Evolutionary conservation across 92 coral and sea anemone genomes (phyloP), one percentile per base, ranked within the genome.

Genomic region (Diadumene lineata): DNA sequence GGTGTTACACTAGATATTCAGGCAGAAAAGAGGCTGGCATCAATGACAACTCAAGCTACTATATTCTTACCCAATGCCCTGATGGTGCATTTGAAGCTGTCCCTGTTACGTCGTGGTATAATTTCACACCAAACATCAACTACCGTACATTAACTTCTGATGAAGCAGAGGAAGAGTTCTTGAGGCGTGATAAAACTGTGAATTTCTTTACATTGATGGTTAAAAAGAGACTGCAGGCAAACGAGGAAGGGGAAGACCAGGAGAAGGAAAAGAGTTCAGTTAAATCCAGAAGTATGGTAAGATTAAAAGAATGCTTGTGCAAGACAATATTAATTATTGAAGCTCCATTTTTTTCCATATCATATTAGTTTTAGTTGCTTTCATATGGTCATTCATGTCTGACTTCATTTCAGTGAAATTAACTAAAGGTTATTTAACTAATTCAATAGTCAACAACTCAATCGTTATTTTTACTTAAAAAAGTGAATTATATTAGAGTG

Each of bases 1-100:
- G n/a, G n/a, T n/a, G n/a, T n/a, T n/a, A n/a, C n/a, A n/a, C n/a
- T 13, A 96, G 99, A 76, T 96, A 88, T 73, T 77, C 93, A 18
- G 99, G 99, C 1, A 87, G 88, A 10, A 96, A 92, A 73, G 97
- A 96, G 77, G 96, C 99, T 11, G 92, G 92, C 17, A 89, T 96
- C 31, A 83, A 87, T 60, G 96, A 91, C 64, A 96, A 96, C 72
- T 92, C 99, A 0, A 86, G 92, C 0, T 96, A 96, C 66, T 96
- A 96, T 69, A 82, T 96, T 58, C 80, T 96, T 28, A 90, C 99
- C 1, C 97, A 96, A 80, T 87, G 91, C 31, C 86, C 86, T 34
- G 99, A 96, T 58, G 98, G 98, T 0, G 92, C 99, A 43, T 96
- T 96, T 76, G 97, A 96, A 70, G 99, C 99, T 25, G 88, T 80